Percentiles rank a stretch among this genome's conserved stretches.
Conservation (phyloP, 2,113 vertebrate species). For the Toxotes jaculatrix region DNA sequence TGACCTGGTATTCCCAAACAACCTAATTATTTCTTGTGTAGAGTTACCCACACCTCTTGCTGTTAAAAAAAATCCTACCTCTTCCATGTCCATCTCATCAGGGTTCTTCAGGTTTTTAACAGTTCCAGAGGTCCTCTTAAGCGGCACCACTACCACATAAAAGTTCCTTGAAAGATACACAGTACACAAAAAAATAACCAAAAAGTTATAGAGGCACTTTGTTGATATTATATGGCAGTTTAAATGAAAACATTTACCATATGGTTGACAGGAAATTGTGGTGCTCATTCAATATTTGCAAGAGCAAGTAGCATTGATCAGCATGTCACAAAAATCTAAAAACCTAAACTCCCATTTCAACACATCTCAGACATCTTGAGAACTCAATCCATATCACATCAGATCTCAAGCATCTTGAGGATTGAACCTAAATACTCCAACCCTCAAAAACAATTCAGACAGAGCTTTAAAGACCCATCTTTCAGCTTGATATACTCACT, state of each 20-base stretch:
- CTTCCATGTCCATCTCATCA: conserved; percentile 96
- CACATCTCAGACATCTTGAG: conserved; percentile 2
- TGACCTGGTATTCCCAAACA: not conserved
- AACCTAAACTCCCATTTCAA: not conserved
- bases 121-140: conserved; percentile 87
- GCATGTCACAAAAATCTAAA: not conserved
- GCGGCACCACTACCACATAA: conserved; percentile 94
- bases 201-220: too few species aligned
- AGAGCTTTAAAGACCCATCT: not conserved
- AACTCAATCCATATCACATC: conserved; percentile 2
- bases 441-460: conserved; percentile 1
- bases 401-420: not conserved
- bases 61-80: conserved; percentile 81
- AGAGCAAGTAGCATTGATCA: not conserved
- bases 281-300: not conserved
- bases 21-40: not conserved
- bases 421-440: conserved; percentile 1
- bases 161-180: conserved; percentile 83
- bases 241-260: not conserved
- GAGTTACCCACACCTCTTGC: not conserved
- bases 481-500: conserved; percentile 81
- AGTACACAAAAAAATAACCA: not conserved
- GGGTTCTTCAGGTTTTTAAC: conserved; percentile 89
- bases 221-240: not conserved
- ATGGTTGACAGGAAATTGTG: not conserved